Conservation (phyloP, 2,797 vertebrate species). For the Galagoides demidoff region DNA sequence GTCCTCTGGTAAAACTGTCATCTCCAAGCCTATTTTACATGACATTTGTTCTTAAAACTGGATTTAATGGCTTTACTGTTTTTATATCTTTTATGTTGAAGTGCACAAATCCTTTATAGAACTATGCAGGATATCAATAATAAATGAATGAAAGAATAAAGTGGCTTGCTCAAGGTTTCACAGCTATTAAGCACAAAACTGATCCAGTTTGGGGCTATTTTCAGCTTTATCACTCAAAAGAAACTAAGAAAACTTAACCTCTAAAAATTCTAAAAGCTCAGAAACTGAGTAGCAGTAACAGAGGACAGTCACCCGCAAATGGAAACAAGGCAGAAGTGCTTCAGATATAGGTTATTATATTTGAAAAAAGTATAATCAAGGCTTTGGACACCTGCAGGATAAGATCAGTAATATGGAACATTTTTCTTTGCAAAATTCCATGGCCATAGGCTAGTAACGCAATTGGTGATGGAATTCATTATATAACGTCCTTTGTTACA, state of each 20-base stretch:
- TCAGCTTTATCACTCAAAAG: conserved; percentile 11
- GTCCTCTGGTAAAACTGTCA: conserved; percentile 27
- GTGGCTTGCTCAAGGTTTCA: not conserved
- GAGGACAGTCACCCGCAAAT: not conserved
- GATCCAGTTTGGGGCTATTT: conserved; percentile 21
- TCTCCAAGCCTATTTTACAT: conserved; percentile 34
- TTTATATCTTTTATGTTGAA: not conserved
- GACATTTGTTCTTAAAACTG: conserved; percentile 49
- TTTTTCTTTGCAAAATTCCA: conserved; percentile 10
- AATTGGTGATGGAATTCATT: not conserved
- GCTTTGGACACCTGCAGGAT: not conserved
- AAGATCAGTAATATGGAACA: not conserved
- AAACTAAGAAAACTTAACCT: not conserved
- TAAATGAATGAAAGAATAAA: conserved; percentile 52
- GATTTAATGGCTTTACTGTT: conserved; percentile 31
- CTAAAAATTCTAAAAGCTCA: not conserved
- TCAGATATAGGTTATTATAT: not conserved
- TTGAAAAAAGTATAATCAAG: not conserved
- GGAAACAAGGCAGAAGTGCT: not conserved
- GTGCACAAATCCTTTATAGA: conserved; percentile 38
- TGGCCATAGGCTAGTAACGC: not conserved
- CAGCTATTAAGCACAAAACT: not conserved
- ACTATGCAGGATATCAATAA: conserved; percentile 31
- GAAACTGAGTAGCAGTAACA: not conserved
- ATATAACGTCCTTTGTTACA: not conserved